Evolutionary conservation across 2,113 vertebrate genomes (phyloP).

Genomic region (Anolis carolinensis): DNA sequence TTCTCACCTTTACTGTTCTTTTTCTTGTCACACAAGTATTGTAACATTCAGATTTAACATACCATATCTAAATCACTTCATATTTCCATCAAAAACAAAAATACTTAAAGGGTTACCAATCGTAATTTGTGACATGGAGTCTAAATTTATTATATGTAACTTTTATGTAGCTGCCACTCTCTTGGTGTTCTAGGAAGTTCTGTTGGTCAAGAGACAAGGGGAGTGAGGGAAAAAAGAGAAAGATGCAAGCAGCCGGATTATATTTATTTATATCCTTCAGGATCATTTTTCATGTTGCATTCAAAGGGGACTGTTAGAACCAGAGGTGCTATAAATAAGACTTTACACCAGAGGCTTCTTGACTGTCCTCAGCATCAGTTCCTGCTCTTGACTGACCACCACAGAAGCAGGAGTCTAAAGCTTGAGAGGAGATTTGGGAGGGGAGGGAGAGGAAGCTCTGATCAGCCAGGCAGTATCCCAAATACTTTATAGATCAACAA

Average conservation of each 20-base stretch:
- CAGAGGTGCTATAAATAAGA: conserved; percentile 31
- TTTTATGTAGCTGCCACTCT: neutral
- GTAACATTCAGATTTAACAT: neutral
- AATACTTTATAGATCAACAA: neutral
- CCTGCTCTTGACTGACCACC: neutral
- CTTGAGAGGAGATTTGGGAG: neutral
- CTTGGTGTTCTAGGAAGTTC: neutral
- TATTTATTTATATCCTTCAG: conserved; percentile 33
- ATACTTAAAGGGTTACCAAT: too few relatives aligned
- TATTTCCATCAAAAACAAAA: neutral
- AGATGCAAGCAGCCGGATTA: neutral
- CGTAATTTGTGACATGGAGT: neutral
- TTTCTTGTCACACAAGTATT: conserved; percentile 23
- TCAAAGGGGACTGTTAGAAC: neutral
- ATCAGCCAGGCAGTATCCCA: too few relatives aligned
- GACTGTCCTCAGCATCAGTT: neutral
- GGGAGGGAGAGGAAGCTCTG: too few relatives aligned
- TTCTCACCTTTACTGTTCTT: neutral
- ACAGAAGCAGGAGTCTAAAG: neutral
- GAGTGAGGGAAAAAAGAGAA: neutral
- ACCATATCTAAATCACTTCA: neutral
- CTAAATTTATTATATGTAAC: neutral
- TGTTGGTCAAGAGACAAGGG: neutral
- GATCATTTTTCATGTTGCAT: conserved; percentile 30
- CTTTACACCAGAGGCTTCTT: conserved; percentile 10